These are phyloP conservation scores for Polietes domitor DNA, from an alignment of 2,888 invertebrate species.

Conservation along the genomic window DNA sequence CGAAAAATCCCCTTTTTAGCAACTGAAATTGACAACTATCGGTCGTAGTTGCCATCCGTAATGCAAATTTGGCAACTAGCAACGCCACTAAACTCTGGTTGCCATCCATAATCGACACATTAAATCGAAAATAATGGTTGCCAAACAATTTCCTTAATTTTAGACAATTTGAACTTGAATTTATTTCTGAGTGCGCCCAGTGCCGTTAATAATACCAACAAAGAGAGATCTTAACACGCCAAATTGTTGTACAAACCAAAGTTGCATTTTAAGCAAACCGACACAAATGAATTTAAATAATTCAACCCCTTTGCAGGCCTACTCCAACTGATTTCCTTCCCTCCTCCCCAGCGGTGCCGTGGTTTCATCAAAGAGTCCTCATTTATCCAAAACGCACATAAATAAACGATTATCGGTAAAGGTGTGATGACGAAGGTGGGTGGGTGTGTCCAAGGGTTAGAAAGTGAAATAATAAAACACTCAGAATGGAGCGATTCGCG, in stretches of 20 bases:
- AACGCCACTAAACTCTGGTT: too few species aligned
- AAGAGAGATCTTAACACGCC: neutral
- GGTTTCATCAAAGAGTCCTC: constrained; percentile 18
- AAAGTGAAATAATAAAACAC: neutral
- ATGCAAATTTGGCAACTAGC: too few species aligned
- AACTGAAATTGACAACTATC: too few species aligned
- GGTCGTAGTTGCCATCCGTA: too few species aligned
- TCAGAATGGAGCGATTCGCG: neutral
- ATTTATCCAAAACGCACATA: constrained; percentile 4
- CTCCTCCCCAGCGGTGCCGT: neutral
- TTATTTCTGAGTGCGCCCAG: too few species aligned
- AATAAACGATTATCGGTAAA: constrained; percentile 20
- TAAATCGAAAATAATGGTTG: too few species aligned
- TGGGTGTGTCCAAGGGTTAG: constrained; percentile 36
- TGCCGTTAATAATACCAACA: constrained; percentile 10
- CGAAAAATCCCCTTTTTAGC: too few species aligned
- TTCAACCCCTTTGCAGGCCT: neutral
- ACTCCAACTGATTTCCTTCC: too few species aligned
- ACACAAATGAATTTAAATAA: constrained; percentile 34
- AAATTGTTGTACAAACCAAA: constrained; percentile 8
- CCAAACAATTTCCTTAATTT: too few species aligned
- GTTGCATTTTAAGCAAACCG: constrained; percentile 37
- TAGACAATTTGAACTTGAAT: too few species aligned
- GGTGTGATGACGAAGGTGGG: constrained; percentile 62
- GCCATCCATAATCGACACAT: too few species aligned